Evolutionary conservation across 2,888 invertebrate genomes (phyloP).

Genomic region (Folsomia manolachei): DNA sequence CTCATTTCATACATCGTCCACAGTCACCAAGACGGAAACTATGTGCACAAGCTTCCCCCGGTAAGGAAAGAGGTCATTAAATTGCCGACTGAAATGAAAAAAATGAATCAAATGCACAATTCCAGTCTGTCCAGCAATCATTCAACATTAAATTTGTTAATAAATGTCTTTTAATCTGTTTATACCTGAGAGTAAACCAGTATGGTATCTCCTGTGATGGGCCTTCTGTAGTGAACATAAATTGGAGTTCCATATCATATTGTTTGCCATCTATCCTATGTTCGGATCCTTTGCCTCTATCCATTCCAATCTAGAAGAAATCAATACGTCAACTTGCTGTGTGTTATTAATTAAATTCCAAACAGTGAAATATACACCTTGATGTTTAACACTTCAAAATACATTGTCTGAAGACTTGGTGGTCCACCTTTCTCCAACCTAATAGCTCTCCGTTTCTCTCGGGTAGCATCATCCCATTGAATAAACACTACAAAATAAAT

Average conservation of each 20-base stretch:
- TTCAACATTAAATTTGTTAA: too few relatives aligned
- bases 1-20: not conserved
- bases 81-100: not conserved
- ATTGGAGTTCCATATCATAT: not conserved
- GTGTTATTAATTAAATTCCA: too few relatives aligned
- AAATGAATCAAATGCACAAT: too few relatives aligned
- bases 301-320: too few relatives aligned
- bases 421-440: not conserved
- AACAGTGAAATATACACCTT: too few relatives aligned
- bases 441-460: too few relatives aligned
- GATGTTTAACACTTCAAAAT: not conserved
- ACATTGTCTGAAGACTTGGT: not conserved
- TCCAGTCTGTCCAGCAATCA: too few relatives aligned
- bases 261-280: not conserved
- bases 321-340: too few relatives aligned
- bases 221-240: not conserved
- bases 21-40: not conserved
- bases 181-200: not conserved
- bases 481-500: too few relatives aligned
- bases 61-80: not conserved
- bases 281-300: not conserved
- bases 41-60: not conserved
- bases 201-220: not conserved
- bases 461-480: too few relatives aligned
- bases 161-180: too few relatives aligned